Conservation (phyloP, 2,113 vertebrate species). For the Gopherus evgoodei region DNA sequence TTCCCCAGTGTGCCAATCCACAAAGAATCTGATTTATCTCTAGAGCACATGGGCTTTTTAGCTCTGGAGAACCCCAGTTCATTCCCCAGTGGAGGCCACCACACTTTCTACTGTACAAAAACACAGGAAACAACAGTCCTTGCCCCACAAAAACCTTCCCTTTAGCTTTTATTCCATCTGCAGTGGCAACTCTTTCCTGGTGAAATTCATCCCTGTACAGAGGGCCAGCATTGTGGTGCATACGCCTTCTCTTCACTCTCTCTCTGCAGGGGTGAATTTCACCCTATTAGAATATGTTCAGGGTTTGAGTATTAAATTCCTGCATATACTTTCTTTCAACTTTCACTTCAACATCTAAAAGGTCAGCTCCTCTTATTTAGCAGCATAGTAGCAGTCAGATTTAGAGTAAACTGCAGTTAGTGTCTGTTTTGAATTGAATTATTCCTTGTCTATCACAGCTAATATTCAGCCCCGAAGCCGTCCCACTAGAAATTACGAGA, state of each 20-base stretch:
- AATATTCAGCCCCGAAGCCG: conserved; percentile 8
- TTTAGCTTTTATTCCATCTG: neutral
- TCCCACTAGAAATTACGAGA: neutral
- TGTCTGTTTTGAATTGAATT: neutral
- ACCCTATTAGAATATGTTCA: neutral
- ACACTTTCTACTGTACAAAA: neutral
- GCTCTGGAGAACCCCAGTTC: neutral
- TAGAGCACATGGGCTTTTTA: neutral
- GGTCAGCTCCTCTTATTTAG: neutral
- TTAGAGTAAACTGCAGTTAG: neutral
- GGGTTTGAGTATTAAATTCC: neutral
- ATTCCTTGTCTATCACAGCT: neutral
- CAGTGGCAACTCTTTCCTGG: neutral
- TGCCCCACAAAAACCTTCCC: neutral
- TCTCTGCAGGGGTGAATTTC: neutral
- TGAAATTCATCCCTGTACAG: neutral
- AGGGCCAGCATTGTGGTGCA: neutral
- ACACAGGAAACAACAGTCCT: neutral
- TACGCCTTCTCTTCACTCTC: neutral
- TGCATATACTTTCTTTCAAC: neutral
- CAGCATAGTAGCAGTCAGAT: neutral
- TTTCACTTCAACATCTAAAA: neutral
- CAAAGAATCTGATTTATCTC: neutral
- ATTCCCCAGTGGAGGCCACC: neutral
- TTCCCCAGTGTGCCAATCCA: neutral